phyloP scores from a whole-genome alignment of 2,113 vertebrate species.

The Sinosuthora webbiana region DNA sequence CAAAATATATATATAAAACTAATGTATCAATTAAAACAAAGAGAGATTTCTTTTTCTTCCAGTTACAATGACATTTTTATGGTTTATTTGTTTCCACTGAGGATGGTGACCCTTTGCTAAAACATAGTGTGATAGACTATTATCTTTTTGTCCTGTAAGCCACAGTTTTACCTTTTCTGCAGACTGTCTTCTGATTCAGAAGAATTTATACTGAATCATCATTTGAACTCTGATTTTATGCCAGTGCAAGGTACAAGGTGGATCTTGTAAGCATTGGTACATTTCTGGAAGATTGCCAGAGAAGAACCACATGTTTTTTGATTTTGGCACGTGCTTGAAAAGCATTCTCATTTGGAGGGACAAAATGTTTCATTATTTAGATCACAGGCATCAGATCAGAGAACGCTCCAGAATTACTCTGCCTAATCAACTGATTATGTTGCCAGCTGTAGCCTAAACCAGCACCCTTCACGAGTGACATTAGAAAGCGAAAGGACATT shows the following conservation, averaged over 20 bases:
- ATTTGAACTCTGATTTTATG: background rate
- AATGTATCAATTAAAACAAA: background rate
- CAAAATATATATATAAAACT: background rate
- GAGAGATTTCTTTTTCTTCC: background rate
- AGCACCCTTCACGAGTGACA: background rate
- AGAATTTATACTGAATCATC: background rate
- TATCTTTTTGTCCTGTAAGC: background rate
- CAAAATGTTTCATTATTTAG: slow-evolving; percentile 4
- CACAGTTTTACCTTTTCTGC: background rate
- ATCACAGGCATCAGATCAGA: background rate
- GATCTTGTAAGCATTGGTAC: background rate
- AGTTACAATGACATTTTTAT: background rate
- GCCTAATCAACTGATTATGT: slow-evolving; percentile 1
- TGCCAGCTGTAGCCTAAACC: background rate
- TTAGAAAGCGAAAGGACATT: background rate
- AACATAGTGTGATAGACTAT: background rate
- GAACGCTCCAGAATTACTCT: background rate
- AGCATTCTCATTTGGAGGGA: background rate
- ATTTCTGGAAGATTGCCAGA: background rate
- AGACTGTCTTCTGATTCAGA: background rate
- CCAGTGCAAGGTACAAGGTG: background rate
- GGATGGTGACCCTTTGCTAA: background rate
- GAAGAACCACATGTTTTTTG: background rate
- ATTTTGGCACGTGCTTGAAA: background rate
- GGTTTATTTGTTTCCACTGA: background rate